Conservation (phyloP, 1,140 invertebrate genomes). For the Mya arenaria region DNA sequence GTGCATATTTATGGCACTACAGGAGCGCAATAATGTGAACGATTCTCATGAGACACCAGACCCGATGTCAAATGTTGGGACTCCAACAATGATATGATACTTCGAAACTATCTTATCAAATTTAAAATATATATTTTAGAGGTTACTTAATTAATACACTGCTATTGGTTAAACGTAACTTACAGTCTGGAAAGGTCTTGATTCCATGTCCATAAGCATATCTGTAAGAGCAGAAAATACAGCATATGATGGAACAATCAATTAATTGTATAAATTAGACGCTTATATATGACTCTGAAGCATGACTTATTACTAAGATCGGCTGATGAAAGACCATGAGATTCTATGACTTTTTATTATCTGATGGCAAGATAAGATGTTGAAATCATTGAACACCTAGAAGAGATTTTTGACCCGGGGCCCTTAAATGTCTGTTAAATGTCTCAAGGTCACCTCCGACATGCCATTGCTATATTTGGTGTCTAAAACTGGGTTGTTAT, state of each 20-base stretch:
- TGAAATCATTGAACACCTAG: too few species aligned
- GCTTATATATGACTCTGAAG: background rate
- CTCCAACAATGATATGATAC: background rate
- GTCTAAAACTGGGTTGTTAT: too few species aligned
- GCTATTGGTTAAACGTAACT: background rate
- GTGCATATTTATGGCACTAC: background rate
- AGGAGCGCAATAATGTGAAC: background rate
- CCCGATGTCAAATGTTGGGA: background rate
- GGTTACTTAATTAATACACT: background rate
- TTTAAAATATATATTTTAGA: background rate
- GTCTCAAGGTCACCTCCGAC: too few species aligned
- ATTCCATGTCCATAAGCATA: constrained; percentile 34
- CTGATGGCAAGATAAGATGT: background rate
- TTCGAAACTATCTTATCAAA: background rate
- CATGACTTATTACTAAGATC: background rate
- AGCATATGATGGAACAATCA: background rate
- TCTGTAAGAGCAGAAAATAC: background rate
- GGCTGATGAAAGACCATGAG: background rate
- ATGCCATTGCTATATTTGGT: too few species aligned
- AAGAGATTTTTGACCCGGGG: too few species aligned
- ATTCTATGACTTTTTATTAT: background rate
- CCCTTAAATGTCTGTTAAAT: too few species aligned
- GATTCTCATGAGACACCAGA: background rate
- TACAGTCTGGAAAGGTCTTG: constrained; percentile 39
- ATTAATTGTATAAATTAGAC: background rate